A percentile compares a stretch with the other conserved stretches of the same genome.
Evolutionary conservation across 2,888 invertebrate species (phyloP).

Genomic region (Eristalinus sepulchralis): DNA sequence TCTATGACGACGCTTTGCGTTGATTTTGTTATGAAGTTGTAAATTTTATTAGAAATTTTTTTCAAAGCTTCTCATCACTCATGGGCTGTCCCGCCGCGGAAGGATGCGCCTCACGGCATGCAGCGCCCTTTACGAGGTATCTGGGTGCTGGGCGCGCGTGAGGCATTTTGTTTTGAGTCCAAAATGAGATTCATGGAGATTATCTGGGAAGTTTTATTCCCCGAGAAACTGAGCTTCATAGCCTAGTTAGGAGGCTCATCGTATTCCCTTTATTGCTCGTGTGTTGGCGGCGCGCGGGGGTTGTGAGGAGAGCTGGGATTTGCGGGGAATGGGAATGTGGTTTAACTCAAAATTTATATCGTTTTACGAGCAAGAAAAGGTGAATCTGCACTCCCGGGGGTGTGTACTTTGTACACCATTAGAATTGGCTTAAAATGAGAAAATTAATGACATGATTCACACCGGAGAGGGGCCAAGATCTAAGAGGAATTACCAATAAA

Average conservation of each 20-base stretch:
- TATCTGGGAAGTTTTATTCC: slow-evolving; percentile 15
- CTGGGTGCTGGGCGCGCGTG: not conserved
- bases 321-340: not conserved
- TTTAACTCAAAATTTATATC: slow-evolving; percentile 23
- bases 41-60: slow-evolving; percentile 44
- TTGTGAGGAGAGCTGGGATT: not conserved
- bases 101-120: slow-evolving; percentile 5
- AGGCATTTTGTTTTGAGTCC: not conserved
- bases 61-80: slow-evolving; percentile 2
- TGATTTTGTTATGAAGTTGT: slow-evolving; percentile 39
- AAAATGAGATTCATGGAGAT: slow-evolving; percentile 25
- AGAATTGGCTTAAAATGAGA: slow-evolving; percentile 4
- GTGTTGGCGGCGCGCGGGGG: not conserved
- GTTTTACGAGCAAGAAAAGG: slow-evolving; percentile 32
- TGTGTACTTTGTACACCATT: slow-evolving; percentile 11
- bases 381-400: not conserved
- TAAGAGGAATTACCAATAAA: not conserved
- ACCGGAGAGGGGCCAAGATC: not conserved
- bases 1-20: slow-evolving; percentile 4
- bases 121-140: slow-evolving; percentile 11
- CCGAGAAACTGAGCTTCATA: not conserved
- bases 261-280: slow-evolving; percentile 31
- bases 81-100: not conserved
- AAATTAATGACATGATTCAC: slow-evolving; percentile 6
- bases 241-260: not conserved